Evolutionary conservation across 2,113 vertebrate species (phyloP), one percentile per base, ranked within the genome.

Genomic region (Channa argus): DNA sequence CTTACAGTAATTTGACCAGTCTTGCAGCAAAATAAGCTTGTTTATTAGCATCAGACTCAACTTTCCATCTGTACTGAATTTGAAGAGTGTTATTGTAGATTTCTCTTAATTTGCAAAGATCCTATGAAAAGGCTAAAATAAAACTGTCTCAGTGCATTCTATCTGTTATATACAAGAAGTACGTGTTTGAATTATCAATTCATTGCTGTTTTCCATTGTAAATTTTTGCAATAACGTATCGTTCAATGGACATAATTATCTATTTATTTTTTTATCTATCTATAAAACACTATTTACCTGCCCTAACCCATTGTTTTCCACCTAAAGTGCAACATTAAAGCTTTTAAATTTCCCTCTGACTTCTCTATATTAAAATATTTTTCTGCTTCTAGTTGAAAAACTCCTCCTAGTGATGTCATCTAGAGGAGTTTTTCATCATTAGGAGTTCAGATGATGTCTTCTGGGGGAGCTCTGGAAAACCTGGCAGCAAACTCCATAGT

Each of bases 1-100:
- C 41, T 36, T 60, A 45, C 65, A 66, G 59, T 67, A 24, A 78
- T 73, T 46, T 73, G 45, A 73, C 15, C 34, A 51, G 55, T 68
- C 66, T 44, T 68, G 47, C 46, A 66, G 41, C 55, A 54, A 72
- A 60, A 24, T 61, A 14, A 69, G 51, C 62, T 70, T 52, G 58
- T 86, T 63, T 14, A 66, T 67, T 58, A 81, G 13, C 8, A 64
- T 39, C 5, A 38, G 37, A n/a, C 54, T 58, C 37, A 8, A 15
- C 51, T 44, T 24, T 55, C 15, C 12, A 47, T 33, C 54, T 8
- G 3, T n/a, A 3, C 15, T 34, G 43, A 43, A 63, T n/a, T 44
- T 9, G 44, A 15, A 38, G 56, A 11, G 12, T 55, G 14, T 37
- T 37, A 4, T 3, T 47, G 3, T 13, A 3, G 24, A 14, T 38